Evolutionary conservation across 1,140 invertebrate species (phyloP).

Genomic region (Drosophila persimilis): DNA sequence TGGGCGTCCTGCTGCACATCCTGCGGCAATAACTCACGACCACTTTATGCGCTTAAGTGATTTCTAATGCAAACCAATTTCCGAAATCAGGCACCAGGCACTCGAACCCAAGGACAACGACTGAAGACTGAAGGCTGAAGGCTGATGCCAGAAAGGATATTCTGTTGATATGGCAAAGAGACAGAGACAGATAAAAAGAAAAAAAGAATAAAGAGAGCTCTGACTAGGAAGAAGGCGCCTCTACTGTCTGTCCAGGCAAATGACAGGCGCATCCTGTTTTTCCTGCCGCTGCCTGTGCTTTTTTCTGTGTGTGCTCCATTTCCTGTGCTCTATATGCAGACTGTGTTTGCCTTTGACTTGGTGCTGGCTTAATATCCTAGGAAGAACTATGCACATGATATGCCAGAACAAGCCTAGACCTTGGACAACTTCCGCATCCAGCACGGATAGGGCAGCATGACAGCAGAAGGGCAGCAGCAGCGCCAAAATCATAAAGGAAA

Average conservation of each 20-base stretch:
- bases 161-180: conserved; percentile 43
- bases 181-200: not conserved
- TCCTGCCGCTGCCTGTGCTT: not conserved
- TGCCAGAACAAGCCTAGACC: conserved; percentile 23
- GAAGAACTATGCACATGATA: conserved; percentile 51
- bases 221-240: conserved; percentile 25
- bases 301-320: conserved; percentile 21
- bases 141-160: conserved; percentile 60
- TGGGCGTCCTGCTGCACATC: conserved; percentile 63
- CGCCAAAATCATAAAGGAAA: conserved; percentile 72
- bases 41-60: conserved; percentile 81
- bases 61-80: conserved; percentile 81
- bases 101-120: conserved; percentile 63
- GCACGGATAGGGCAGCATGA: conserved; percentile 3
- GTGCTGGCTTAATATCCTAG: conserved; percentile 53
- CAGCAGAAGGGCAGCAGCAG: conserved; percentile 23
- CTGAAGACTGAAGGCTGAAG: conserved; percentile 56
- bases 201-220: not conserved
- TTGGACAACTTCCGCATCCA: too few species aligned
- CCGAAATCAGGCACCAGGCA: conserved; percentile 79
- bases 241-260: conserved; percentile 67
- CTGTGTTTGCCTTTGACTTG: conserved; percentile 58
- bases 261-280: conserved; percentile 68
- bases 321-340: conserved; percentile 26
- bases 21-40: conserved; percentile 78